phyloP scores from a whole-genome alignment of 2,113 vertebrate species.

The Jaculus jaculus region DNA sequence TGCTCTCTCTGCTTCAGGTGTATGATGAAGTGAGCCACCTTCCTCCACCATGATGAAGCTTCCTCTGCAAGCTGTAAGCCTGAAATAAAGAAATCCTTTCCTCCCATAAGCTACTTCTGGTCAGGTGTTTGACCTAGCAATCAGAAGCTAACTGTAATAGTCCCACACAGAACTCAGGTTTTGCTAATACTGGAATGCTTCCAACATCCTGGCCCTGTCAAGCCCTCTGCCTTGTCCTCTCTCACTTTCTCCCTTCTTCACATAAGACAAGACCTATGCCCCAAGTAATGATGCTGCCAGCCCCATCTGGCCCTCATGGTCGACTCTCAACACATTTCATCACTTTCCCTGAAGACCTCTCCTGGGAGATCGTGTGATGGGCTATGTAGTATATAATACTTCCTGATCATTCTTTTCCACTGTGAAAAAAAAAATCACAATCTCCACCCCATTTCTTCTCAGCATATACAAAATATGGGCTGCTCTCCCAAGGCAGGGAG shows the following conservation, averaged over 20 bases:
- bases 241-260: background rate
- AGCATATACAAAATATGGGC: background rate
- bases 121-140: too few species aligned
- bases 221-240: background rate
- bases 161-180: background rate
- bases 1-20: too few species aligned
- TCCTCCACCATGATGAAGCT: too few species aligned
- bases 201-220: background rate
- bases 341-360: background rate
- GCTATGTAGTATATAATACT: background rate
- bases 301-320: background rate
- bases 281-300: background rate
- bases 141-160: too few species aligned
- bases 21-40: too few species aligned
- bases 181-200: background rate
- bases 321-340: background rate
- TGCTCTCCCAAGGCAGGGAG: background rate
- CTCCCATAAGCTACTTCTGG: too few species aligned
- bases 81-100: too few species aligned
- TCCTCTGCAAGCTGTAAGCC: too few species aligned
- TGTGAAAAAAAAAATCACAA: background rate
- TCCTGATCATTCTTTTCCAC: background rate
- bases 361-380: background rate
- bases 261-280: background rate
- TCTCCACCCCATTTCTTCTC: background rate